Evolutionary conservation across 2,797 vertebrate species (phyloP).

Genomic region (Perodicticus potto): DNA sequence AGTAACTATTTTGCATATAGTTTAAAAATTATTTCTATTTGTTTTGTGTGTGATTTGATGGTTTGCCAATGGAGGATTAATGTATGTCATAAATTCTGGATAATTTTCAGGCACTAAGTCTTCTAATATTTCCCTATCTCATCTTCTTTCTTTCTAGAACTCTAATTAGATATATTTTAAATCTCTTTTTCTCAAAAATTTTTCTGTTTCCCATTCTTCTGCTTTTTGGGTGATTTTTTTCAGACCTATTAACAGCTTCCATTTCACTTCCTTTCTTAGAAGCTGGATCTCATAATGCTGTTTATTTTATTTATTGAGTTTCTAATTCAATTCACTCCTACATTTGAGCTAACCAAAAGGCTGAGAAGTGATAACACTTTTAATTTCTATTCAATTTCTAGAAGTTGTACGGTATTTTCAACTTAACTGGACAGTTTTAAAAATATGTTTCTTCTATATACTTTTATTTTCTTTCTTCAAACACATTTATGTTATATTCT

Average conservation of each 20-base stretch:
- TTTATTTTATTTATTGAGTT: conserved; percentile 10
- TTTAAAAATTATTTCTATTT: neutral
- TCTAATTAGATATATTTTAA: neutral
- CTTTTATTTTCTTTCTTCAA: neutral
- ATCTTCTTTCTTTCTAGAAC: neutral
- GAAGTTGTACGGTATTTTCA: neutral
- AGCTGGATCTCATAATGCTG: neutral
- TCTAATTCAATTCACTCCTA: neutral
- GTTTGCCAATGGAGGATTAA: neutral
- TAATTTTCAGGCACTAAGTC: neutral
- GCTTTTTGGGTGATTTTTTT: neutral
- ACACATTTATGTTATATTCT: neutral
- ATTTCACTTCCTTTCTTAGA: neutral
- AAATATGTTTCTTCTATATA: neutral
- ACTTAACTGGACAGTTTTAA: neutral
- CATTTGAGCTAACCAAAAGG: neutral
- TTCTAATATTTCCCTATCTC: neutral
- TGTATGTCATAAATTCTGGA: neutral
- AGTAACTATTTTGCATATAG: neutral
- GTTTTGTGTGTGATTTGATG: neutral
- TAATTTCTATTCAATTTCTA: conserved; percentile 14
- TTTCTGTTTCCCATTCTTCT: neutral
- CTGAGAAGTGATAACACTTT: neutral
- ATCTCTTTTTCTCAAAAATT: neutral
- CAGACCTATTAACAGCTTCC: neutral